Evolutionary conservation across 92 coral and sea anemone genomes (phyloP), one percentile per base, ranked within the genome.

Genomic region (Muricea muricata): DNA sequence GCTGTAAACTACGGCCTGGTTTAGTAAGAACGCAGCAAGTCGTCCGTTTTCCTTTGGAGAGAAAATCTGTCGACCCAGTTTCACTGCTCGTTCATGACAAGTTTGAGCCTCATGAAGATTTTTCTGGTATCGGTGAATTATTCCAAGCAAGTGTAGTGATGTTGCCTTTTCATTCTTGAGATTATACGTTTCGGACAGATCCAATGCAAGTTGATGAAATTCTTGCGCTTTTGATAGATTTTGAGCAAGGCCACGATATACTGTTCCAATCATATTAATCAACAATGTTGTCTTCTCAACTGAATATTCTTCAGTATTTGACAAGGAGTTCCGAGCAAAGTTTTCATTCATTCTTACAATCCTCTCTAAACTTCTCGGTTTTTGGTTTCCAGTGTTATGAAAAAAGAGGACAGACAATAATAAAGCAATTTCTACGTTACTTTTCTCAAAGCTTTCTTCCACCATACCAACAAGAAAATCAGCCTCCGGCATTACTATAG

Each of bases 101-200:
- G 75, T 78, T 65, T 69, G 74, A 2, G 94, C 94, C 11, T 45
- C 42, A 24, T 85, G 74, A 24, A 93, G 77, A 78, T 93, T 85
- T 13, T 85, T 87, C 37, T 85, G 84, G 88, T 93, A 93, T 48
- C 97, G 93, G 79, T 91, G 75, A 47, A 93, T 84, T 42, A 91
- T 81, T n/a, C 97, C 97, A n/a, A 93, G 87, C 50, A 91, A 88
- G 84, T 93, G 97, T 21, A 93, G 80, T 12, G 97, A 88, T 67
- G 81, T 86, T 20, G 93, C 97, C 21, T 71, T 77, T 48, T 77
- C 81, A 7, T 84, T 74, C 12, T 31, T 25, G 17, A 24, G 39
- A 24, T 77, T 60, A 32, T 46, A 33, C 5, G 39, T 66, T 26
- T 65, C 29, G 6, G 88, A 79, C 71, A 83, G 23, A 50, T 74